A percentile compares a stretch with the other conserved stretches of the same genome.
phyloP scores from a whole-genome alignment of 2,113 vertebrate species.

The Acanthisitta chloris region DNA sequence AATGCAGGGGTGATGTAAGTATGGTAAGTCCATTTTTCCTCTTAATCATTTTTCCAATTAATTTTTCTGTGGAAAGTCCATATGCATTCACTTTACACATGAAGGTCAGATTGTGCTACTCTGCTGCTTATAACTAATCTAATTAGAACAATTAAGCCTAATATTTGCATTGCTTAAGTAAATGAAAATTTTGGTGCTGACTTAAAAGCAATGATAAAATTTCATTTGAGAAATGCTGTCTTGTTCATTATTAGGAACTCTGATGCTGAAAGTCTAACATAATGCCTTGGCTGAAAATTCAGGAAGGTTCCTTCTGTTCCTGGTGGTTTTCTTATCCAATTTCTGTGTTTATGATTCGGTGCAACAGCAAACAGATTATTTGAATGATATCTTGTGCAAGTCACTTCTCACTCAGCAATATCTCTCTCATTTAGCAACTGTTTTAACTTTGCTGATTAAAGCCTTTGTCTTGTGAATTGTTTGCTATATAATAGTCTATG shows the following conservation, averaged over 20 bases:
- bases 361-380: neutral
- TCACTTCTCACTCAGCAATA: neutral
- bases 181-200: neutral
- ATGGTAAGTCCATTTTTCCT: neutral
- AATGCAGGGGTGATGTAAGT: conserved; percentile 29
- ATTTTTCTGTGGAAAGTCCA: neutral
- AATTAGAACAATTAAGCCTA: neutral
- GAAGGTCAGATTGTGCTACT: neutral
- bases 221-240: neutral
- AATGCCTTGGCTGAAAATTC: neutral
- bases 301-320: neutral
- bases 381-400: neutral
- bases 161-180: neutral
- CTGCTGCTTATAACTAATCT: neutral
- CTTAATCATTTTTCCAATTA: conserved; percentile 20
- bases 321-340: neutral
- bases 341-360: neutral
- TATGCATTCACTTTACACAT: neutral
- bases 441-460: neutral
- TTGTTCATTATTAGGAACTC: neutral
- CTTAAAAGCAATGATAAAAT: neutral
- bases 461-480: neutral
- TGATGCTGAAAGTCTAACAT: neutral
- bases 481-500: neutral
- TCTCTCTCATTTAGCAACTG: neutral